Evolutionary conservation across 1,140 invertebrate species (phyloP).

Genomic region (Drosophila nikananu): DNA sequence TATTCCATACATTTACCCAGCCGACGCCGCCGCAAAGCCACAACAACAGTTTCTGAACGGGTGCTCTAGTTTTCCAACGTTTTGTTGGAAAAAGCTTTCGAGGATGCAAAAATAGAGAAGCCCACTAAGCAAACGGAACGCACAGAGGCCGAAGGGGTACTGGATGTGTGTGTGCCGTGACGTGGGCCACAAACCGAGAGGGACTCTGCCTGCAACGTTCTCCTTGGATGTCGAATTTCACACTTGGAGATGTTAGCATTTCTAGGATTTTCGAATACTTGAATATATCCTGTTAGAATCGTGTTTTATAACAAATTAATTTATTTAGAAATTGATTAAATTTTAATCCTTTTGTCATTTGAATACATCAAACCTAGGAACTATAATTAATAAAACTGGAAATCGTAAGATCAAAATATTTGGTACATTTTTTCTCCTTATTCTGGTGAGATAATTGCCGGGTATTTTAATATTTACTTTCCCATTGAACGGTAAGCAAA

Average conservation of each 20-base stretch:
- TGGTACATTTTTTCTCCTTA: background rate
- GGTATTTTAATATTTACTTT: background rate
- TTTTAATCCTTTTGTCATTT: no score
- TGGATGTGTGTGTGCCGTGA: conserved; percentile 5
- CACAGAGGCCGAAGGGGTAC: conserved; percentile 14
- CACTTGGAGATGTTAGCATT: background rate
- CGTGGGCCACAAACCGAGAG: conserved; percentile 7
- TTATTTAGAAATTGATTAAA: no score
- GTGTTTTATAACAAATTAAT: no score
- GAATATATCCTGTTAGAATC: background rate
- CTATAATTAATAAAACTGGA: background rate
- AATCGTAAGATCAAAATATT: no score
- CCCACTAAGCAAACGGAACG: conserved; percentile 41
- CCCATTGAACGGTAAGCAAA: no score
- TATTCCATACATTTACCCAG: conserved; percentile 15
- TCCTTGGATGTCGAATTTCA: conserved; percentile 3
- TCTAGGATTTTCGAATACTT: background rate
- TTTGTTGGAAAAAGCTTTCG: conserved; percentile 37
- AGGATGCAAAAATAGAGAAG: conserved; percentile 37
- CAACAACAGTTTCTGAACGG: conserved; percentile 34
- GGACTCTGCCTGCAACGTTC: background rate
- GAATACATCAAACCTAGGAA: no score
- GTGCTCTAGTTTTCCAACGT: conserved; percentile 33
- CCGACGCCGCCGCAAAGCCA: conserved; percentile 10
- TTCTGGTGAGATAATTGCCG: background rate